phyloP scores from a whole-genome alignment of 2,797 vertebrate species.

The Setipinna tenuifilis region DNA sequence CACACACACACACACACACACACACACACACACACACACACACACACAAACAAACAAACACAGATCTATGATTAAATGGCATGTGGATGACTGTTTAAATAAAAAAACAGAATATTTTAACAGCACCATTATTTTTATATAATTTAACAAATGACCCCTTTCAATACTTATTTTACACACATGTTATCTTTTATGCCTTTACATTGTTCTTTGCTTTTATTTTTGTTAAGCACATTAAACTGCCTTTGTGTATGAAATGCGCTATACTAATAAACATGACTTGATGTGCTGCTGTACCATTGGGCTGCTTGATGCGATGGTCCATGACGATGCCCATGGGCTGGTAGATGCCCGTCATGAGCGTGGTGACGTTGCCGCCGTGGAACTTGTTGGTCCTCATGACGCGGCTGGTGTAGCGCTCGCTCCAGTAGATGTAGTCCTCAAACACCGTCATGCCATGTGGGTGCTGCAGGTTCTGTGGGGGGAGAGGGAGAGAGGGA shows the following conservation, averaged over 20 bases:
- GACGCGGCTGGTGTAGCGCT: conserved; percentile 80
- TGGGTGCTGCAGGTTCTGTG: conserved; percentile 85
- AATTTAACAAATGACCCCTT: too few relatives aligned
- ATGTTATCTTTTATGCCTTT: too few relatives aligned
- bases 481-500: conserved; percentile 22
- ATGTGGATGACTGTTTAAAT: too few relatives aligned
- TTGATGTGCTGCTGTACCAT: conserved; percentile 68
- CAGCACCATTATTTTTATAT: too few relatives aligned
- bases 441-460: conserved; percentile 90
- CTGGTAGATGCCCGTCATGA: conserved; percentile 80
- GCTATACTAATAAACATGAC: too few relatives aligned
- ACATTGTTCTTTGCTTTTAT: too few relatives aligned
- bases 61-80: too few relatives aligned
- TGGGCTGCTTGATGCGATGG: conserved; percentile 86
- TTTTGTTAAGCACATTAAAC: too few relatives aligned
- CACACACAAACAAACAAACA: background rate
- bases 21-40: background rate
- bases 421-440: conserved; percentile 90
- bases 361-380: conserved; percentile 83
- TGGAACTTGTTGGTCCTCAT: conserved; percentile 92
- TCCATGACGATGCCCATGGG: conserved; percentile 85
- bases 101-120: too few relatives aligned
- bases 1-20: background rate
- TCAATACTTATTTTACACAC: too few relatives aligned
- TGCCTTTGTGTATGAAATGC: too few relatives aligned